These are phyloP conservation scores for Brachyptera putata DNA, from an alignment of 2,888 invertebrate species.

Conservation along the genomic window DNA sequence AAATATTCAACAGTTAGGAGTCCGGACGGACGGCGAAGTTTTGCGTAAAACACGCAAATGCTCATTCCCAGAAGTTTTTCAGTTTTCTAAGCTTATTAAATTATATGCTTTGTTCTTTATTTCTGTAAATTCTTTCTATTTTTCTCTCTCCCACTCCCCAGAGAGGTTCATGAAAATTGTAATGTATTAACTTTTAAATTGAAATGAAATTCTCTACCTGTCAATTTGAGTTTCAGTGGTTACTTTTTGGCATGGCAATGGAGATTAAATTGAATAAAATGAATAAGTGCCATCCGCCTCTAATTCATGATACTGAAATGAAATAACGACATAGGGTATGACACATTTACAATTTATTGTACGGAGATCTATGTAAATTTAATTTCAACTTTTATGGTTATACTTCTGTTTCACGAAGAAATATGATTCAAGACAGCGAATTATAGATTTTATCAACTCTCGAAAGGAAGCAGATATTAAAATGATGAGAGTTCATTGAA, in stretches of 20 bases:
- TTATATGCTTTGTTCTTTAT: slow-evolving; percentile 19
- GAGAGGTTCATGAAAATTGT: slow-evolving; percentile 8
- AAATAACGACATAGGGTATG: no score
- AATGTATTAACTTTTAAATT: slow-evolving; percentile 10
- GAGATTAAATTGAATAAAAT: background rate
- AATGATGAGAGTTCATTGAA: no score
- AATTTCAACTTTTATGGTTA: no score
- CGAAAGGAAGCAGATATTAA: no score
- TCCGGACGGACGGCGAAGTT: slow-evolving; percentile 8
- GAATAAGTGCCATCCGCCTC: no score
- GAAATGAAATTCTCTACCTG: slow-evolving; percentile 16
- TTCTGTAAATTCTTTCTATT: background rate
- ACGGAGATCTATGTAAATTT: no score
- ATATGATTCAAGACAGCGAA: no score
- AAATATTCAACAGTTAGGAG: slow-evolving; percentile 25
- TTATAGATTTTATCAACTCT: no score
- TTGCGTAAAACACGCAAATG: slow-evolving; percentile 17
- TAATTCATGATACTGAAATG: no score
- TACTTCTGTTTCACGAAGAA: no score
- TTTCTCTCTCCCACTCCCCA: no score
- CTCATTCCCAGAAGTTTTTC: slow-evolving; percentile 15
- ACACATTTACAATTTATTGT: no score
- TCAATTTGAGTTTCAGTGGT: slow-evolving; percentile 15
- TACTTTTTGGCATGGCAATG: background rate
- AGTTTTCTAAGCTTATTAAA: slow-evolving; percentile 13